These are phyloP conservation scores for Xiphorhynchus elegans DNA, from an alignment of 2,113 vertebrate genomes.

Conservation along the genomic window DNA sequence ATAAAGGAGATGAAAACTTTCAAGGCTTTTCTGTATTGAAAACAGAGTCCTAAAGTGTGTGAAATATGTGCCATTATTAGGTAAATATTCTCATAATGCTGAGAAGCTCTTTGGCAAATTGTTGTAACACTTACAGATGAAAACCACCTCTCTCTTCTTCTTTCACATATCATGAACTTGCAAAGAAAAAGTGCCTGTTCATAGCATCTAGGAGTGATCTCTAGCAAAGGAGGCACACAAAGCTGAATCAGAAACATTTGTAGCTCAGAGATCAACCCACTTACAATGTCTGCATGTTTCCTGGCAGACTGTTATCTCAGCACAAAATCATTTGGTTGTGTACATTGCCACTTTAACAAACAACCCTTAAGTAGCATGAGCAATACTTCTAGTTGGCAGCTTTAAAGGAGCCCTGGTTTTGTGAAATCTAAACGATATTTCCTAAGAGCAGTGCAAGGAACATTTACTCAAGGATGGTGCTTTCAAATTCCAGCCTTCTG, in stretches of 20 bases:
- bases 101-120: background rate
- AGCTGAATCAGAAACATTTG: background rate
- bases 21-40: background rate
- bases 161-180: background rate
- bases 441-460: background rate
- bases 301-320: conserved; percentile 13
- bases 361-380: conserved; percentile 21
- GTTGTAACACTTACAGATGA: background rate
- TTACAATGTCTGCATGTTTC: background rate
- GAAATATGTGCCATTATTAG: background rate
- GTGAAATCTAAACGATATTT: conserved; percentile 11
- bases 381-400: background rate
- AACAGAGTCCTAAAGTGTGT: background rate
- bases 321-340: conserved; percentile 37
- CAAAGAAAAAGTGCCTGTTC: background rate
- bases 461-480: background rate
- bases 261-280: conserved; percentile 16
- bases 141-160: background rate
- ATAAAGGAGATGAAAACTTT: background rate
- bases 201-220: background rate
- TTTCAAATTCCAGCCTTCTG: conserved; percentile 14
- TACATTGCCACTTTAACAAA: conserved; percentile 29
- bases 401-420: conserved; percentile 23
- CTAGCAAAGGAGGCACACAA: background rate
- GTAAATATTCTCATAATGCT: background rate